Percentiles rank a stretch among this genome's conserved stretches.
phyloP scores from a whole-genome alignment of 2,113 vertebrate species.

The Halcyon senegalensis region DNA sequence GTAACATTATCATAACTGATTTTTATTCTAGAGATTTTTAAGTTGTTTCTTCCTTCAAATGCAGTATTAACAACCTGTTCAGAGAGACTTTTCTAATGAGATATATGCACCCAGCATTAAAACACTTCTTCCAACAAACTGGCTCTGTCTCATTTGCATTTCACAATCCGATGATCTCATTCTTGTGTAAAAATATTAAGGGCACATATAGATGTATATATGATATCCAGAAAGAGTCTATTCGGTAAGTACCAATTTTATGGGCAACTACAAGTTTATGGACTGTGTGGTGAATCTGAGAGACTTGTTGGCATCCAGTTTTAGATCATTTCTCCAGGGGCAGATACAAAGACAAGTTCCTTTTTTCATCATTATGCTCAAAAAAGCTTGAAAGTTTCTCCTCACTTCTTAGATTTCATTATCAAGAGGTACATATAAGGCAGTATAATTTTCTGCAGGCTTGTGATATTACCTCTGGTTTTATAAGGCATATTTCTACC shows the following conservation, averaged over 20 bases:
- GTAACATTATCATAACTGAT: neutral
- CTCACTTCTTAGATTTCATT: neutral
- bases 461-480: neutral
- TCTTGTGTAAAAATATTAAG: neutral
- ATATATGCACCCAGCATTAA: neutral
- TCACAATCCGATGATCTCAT: neutral
- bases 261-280: no score
- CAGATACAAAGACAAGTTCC: fast-evolving
- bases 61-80: neutral
- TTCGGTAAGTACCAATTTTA: neutral
- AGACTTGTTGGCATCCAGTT: neutral
- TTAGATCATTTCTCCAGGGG: neutral
- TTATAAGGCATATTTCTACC: neutral
- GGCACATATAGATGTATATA: neutral
- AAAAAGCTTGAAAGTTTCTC: neutral
- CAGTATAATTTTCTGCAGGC: neutral
- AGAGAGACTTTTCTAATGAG: neutral
- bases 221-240: neutral
- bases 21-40: conserved; percentile 27
- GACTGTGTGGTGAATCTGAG: neutral
- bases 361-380: neutral
- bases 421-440: neutral
- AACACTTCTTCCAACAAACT: neutral
- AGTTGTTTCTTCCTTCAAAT: neutral
- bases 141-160: neutral